phyloP scores from a whole-genome alignment of 2,797 vertebrate species.

The Zalophus californianus region DNA sequence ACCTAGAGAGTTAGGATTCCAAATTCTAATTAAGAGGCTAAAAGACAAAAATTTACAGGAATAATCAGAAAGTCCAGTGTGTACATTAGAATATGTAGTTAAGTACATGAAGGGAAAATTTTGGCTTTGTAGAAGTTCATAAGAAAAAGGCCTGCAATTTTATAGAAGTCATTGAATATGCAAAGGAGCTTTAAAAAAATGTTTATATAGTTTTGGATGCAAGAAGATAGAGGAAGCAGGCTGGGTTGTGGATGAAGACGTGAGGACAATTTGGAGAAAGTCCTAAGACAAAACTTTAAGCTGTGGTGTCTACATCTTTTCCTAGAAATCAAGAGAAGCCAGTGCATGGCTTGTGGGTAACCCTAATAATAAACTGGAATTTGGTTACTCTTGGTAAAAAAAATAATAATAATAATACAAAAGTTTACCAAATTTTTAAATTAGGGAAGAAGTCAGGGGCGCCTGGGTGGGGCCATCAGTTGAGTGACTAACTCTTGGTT shows the following conservation, averaged over 20 bases:
- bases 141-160: background rate
- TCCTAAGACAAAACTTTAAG: background rate
- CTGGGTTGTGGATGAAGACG: background rate
- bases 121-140: background rate
- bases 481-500: background rate
- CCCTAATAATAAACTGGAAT: background rate
- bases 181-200: background rate
- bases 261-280: background rate
- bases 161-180: background rate
- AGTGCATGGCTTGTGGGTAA: background rate
- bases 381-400: background rate
- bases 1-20: background rate
- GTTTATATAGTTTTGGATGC: background rate
- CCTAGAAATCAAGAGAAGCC: background rate
- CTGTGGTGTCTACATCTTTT: background rate
- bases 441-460: background rate
- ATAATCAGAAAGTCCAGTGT: background rate
- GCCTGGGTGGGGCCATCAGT: background rate
- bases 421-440: background rate
- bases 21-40: background rate
- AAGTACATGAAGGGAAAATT: background rate
- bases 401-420: background rate
- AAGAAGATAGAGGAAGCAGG: background rate
- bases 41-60: background rate
- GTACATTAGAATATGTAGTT: conserved; percentile 9